Evolutionary conservation across 1,140 invertebrate species (phyloP).

Genomic region (Chironomus striatipennis): DNA sequence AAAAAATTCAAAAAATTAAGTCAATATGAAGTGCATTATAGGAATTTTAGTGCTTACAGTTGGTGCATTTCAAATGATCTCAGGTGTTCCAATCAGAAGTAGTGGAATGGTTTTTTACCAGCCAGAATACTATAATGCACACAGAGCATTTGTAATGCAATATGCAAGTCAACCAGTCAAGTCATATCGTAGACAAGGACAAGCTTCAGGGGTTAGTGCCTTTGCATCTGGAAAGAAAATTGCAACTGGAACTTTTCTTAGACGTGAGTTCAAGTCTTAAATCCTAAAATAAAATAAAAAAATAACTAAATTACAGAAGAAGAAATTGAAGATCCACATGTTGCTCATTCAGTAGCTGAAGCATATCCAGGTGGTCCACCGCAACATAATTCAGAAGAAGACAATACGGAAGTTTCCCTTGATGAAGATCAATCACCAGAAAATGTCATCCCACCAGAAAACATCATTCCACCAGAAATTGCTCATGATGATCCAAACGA

Average conservation of each 20-base stretch:
- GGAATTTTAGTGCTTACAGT: neutral
- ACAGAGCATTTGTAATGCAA: constrained; percentile 39
- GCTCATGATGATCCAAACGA: constrained; percentile 18
- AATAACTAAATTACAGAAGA: neutral
- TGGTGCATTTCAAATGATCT: constrained; percentile 1
- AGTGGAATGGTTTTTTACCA: constrained; percentile 37
- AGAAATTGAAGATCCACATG: neutral
- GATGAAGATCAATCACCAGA: constrained; percentile 33
- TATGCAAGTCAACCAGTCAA: constrained; percentile 36
- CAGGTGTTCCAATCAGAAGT: neutral
- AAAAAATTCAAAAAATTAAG: neutral
- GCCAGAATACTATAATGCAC: constrained; percentile 33
- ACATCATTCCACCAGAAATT: constrained; percentile 29
- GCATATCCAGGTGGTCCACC: constrained; percentile 33
- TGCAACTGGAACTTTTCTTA: constrained; percentile 37
- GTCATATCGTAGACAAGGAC: constrained; percentile 31
- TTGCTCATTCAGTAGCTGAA: constrained; percentile 32
- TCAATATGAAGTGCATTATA: constrained; percentile 15
- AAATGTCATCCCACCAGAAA: constrained; percentile 27
- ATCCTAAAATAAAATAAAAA: neutral
- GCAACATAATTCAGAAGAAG: neutral
- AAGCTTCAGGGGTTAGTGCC: constrained; percentile 32
- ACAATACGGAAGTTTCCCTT: neutral
- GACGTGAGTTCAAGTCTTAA: constrained; percentile 31
- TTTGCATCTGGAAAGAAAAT: constrained; percentile 37